A percentile compares a stretch with the other conserved stretches of the same genome.
Conservation (phyloP, 2,113 vertebrate species). For the Hystrix brachyura region DNA sequence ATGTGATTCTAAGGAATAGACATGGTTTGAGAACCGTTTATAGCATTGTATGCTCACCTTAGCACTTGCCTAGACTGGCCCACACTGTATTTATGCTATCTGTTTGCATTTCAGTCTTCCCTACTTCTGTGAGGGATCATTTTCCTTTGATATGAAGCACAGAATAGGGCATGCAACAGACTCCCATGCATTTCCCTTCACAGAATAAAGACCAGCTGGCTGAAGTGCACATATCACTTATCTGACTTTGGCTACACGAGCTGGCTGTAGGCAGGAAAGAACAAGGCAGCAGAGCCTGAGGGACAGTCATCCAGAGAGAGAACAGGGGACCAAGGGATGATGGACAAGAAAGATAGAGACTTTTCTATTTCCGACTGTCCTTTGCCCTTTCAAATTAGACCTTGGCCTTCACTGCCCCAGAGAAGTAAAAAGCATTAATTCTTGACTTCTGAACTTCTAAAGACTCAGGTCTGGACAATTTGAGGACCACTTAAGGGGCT, state of each 20-base stretch:
- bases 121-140: background rate
- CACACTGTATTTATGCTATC: background rate
- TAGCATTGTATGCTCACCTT: background rate
- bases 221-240: background rate
- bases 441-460: constrained; percentile 62
- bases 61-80: background rate
- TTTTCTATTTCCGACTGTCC: background rate
- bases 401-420: constrained; percentile 35
- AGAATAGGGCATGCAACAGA: fast-evolving
- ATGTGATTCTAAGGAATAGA: background rate
- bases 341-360: background rate
- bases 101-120: background rate
- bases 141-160: too few relatives aligned
- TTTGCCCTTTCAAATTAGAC: constrained; percentile 61
- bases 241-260: background rate
- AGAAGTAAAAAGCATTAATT: constrained; percentile 57
- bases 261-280: background rate
- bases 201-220: background rate
- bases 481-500: constrained; percentile 41
- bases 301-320: background rate
- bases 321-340: background rate
- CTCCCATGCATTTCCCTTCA: background rate
- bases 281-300: background rate
- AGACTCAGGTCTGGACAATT: constrained; percentile 36
- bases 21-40: background rate